These are phyloP conservation scores for Nylanderia fulva DNA, from an alignment of 1,140 invertebrate species.

Conservation along the genomic window DNA sequence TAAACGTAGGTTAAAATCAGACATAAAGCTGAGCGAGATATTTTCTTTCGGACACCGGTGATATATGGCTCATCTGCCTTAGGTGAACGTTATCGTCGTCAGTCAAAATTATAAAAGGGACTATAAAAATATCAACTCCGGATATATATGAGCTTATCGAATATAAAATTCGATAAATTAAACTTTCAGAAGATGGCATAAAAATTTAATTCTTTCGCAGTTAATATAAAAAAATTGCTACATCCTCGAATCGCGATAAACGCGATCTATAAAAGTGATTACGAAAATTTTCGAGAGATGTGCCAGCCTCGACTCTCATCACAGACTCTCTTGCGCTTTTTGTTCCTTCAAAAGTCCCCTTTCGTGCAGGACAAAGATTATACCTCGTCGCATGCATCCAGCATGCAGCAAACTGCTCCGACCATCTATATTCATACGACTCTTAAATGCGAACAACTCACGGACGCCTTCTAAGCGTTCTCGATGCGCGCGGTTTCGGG, in stretches of 20 bases:
- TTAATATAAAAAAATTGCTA: too few species aligned
- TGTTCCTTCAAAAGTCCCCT: slow-evolving; percentile 42
- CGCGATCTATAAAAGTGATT: slow-evolving; percentile 39
- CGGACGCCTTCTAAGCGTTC: slow-evolving; percentile 70
- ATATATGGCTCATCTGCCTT: slow-evolving; percentile 11
- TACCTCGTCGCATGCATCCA: slow-evolving; percentile 66
- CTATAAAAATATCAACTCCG: background rate
- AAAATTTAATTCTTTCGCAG: background rate
- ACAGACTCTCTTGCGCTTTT: slow-evolving; percentile 11
- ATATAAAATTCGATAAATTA: background rate
- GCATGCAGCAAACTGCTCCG: slow-evolving; percentile 60
- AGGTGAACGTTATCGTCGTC: background rate
- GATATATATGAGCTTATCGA: slow-evolving; percentile 17
- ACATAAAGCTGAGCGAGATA: slow-evolving; percentile 18
- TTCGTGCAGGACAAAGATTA: slow-evolving; percentile 72
- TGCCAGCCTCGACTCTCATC: slow-evolving; percentile 27
- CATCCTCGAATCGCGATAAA: background rate
- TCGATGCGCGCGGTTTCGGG: slow-evolving; percentile 65
- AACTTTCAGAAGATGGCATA: background rate
- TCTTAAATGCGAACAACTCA: slow-evolving; percentile 71
- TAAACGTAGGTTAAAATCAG: slow-evolving; percentile 21
- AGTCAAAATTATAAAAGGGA: background rate
- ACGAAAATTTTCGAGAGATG: slow-evolving; percentile 4
- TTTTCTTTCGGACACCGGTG: slow-evolving; percentile 22
- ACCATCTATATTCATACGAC: slow-evolving; percentile 70